Percentiles rank a stretch among this genome's conserved stretches.
phyloP scores from a whole-genome alignment of 2,888 invertebrate species.

The Chrysopilus asiliformis region DNA sequence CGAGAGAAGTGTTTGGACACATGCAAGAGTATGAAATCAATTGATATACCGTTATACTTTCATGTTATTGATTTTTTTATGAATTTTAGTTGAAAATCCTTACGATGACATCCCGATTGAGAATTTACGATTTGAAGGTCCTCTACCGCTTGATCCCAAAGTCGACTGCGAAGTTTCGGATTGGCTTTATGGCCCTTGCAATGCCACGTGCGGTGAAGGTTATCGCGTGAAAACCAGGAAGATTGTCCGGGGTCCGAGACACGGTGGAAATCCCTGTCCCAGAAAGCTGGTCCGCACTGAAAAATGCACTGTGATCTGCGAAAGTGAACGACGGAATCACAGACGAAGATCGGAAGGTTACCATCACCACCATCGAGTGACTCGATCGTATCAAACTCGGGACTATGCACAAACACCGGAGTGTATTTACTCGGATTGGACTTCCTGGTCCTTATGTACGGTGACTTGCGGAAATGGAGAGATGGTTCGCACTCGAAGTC shows the following conservation, averaged over 20 bases:
- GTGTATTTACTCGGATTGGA: conserved; percentile 52
- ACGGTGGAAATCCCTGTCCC: conserved; percentile 42
- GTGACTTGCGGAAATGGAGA: conserved; percentile 45
- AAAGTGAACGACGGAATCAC: conserved; percentile 14
- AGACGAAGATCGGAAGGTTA: background rate
- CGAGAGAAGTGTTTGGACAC: conserved; percentile 53
- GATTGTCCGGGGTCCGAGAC: conserved; percentile 37
- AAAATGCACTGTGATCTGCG: conserved; percentile 30
- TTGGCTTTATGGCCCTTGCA: conserved; percentile 39
- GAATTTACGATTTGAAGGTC: conserved; percentile 18
- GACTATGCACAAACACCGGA: conserved; percentile 20
- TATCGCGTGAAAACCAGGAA: conserved; percentile 37
- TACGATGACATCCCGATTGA: conserved; percentile 22
- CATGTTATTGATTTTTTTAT: background rate
- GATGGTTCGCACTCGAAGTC: conserved; percentile 39
- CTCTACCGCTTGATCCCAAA: conserved; percentile 14
- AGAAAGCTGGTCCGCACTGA: conserved; percentile 34
- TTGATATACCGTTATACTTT: background rate
- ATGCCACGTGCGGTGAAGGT: conserved; percentile 39
- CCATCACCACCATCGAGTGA: background rate
- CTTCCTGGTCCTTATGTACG: conserved; percentile 55
- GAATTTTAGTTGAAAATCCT: background rate
- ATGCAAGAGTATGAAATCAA: conserved; percentile 36
- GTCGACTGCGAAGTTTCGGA: conserved; percentile 39
- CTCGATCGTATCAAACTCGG: background rate